These are phyloP conservation scores for Drosophila lowei DNA, from an alignment of 1,140 invertebrate genomes.

Conservation along the genomic window DNA sequence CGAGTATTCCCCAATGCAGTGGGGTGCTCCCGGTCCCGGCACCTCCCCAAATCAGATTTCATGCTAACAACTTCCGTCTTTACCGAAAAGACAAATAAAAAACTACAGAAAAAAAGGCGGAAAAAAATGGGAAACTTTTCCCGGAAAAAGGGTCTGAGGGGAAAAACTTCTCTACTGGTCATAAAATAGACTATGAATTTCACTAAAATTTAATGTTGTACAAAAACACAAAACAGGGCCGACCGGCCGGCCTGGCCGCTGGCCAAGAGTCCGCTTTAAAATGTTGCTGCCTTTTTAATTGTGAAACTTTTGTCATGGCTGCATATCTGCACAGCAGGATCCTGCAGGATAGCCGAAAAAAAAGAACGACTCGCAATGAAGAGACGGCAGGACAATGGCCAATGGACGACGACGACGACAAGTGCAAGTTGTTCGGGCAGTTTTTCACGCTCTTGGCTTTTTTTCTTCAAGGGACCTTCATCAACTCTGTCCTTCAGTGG, in stretches of 20 bases:
- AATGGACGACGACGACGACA: conserved; percentile 42
- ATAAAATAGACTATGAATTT: conserved; percentile 69
- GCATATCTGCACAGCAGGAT: conserved; percentile 57
- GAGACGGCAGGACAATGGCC: conserved; percentile 28
- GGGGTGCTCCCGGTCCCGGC: no score
- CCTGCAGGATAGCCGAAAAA: conserved; percentile 24
- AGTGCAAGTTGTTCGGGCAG: conserved; percentile 54
- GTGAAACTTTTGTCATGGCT: conserved; percentile 60
- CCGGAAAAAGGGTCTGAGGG: conserved; percentile 12
- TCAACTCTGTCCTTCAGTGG: conserved; percentile 11
- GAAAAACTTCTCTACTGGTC: conserved; percentile 40
- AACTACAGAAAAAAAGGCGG: conserved; percentile 24
- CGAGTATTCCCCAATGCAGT: conserved; percentile 37
- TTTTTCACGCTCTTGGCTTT: conserved; percentile 29
- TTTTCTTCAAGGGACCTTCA: conserved; percentile 38
- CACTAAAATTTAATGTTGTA: conserved; percentile 53
- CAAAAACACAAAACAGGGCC: conserved; percentile 37
- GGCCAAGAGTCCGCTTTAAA: conserved; percentile 30
- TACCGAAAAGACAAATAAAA: conserved; percentile 33
- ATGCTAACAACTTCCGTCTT: conserved; percentile 59
- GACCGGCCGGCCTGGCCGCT: neutral
- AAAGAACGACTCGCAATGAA: conserved; percentile 16
- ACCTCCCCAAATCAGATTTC: conserved; percentile 51
- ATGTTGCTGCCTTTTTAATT: conserved; percentile 67
- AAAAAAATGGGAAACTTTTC: conserved; percentile 42